phyloP scores from a whole-genome alignment of 2,113 vertebrate species.

The Motacilla alba region DNA sequence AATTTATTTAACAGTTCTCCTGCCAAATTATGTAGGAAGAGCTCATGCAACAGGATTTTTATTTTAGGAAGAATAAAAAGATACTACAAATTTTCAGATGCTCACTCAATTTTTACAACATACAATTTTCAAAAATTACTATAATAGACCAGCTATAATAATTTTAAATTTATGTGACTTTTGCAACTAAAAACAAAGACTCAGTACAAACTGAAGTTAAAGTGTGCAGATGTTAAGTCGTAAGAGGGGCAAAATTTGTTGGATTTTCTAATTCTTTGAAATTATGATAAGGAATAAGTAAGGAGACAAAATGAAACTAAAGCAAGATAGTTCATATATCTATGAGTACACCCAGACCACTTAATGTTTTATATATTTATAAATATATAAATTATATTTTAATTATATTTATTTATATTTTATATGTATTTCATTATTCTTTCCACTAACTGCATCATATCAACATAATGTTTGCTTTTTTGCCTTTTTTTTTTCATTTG shows the following conservation, averaged over 20 bases:
- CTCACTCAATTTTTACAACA: not conserved
- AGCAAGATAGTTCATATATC: not conserved
- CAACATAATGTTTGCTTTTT: accelerated
- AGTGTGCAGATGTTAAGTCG: not conserved
- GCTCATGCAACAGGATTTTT: not conserved
- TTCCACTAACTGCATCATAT: not conserved
- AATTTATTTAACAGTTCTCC: not conserved
- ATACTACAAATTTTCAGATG: not conserved
- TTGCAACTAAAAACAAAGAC: not conserved
- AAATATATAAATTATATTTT: not conserved
- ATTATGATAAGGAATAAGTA: not conserved
- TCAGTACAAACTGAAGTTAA: not conserved
- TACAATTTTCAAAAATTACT: not conserved
- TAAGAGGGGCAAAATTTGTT: not conserved
- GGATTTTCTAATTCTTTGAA: not conserved
- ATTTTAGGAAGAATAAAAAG: not conserved
- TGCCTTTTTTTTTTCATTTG: not conserved
- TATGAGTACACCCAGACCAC: not conserved
- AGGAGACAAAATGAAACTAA: not conserved
- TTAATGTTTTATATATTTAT: not conserved
- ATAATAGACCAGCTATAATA: not conserved
- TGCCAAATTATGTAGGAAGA: not conserved
- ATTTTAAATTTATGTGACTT: not conserved
- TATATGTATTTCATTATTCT: not conserved
- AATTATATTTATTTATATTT: not conserved